phyloP scores from a whole-genome alignment of 2,113 vertebrate genomes.

The Antennarius striatus region DNA sequence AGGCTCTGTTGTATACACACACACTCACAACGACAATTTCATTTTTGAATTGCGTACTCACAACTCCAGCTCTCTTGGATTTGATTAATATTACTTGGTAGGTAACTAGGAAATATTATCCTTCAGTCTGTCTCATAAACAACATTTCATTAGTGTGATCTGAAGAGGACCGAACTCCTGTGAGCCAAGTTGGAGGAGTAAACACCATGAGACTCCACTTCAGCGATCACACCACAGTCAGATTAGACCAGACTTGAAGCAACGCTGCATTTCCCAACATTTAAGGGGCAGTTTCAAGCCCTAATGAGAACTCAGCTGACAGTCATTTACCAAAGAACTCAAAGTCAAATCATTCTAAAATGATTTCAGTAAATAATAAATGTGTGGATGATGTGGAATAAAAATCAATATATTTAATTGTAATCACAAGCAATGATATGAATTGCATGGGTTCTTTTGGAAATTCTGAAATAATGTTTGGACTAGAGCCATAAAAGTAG shows the following conservation, averaged over 20 bases:
- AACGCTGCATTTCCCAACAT: neutral
- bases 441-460: too few relatives aligned
- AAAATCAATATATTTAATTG: too few relatives aligned
- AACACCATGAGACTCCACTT: conserved; percentile 54
- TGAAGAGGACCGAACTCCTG: conserved; percentile 46
- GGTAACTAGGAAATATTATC: conserved; percentile 46
- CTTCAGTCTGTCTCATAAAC: conserved; percentile 61
- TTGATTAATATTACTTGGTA: conserved; percentile 48
- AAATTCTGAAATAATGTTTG: too few relatives aligned
- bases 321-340: too few relatives aligned
- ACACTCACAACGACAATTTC: conserved; percentile 19
- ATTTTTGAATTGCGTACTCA: conserved; percentile 22
- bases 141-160: conserved; percentile 52
- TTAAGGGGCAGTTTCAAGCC: neutral
- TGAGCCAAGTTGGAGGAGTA: conserved; percentile 46
- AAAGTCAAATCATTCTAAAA: neutral
- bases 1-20: conserved; percentile 15
- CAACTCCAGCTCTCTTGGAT: conserved; percentile 36
- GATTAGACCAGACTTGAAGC: neutral
- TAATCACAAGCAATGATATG: too few relatives aligned
- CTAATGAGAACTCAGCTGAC: neutral
- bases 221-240: conserved; percentile 21
- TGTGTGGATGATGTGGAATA: too few relatives aligned
- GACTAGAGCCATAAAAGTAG: too few relatives aligned
- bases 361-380: too few relatives aligned